These are phyloP conservation scores for Petrocephalus zakoni DNA, from an alignment of 2,113 vertebrate species.

Conservation along the genomic window DNA sequence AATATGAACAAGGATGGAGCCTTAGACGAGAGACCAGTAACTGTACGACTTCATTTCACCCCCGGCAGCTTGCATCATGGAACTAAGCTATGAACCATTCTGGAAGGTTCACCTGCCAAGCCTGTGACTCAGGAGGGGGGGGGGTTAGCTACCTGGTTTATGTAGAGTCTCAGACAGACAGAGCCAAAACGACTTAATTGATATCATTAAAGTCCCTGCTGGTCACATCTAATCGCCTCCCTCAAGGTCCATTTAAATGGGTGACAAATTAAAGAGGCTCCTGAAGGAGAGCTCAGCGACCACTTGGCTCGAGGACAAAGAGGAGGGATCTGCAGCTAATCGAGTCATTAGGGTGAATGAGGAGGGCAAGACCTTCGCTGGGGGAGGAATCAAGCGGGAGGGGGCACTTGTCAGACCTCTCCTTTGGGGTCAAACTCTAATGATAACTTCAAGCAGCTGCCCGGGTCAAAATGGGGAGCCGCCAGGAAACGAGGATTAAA, in stretches of 20 bases:
- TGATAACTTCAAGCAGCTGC: slow-evolving; percentile 17
- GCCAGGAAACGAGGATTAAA: neutral
- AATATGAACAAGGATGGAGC: neutral
- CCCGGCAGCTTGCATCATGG: neutral
- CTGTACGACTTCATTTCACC: neutral
- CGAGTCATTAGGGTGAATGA: slow-evolving; percentile 36
- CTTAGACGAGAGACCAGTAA: neutral
- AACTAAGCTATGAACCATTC: neutral
- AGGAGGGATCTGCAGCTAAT: slow-evolving; percentile 31
- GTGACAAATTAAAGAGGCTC: slow-evolving; percentile 26
- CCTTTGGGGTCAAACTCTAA: slow-evolving; percentile 22
- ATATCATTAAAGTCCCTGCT: slow-evolving; percentile 43
- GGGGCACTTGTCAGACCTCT: slow-evolving; percentile 25
- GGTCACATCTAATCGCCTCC: slow-evolving; percentile 52
- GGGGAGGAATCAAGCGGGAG: slow-evolving; percentile 13
- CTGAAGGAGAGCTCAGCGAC: slow-evolving; percentile 28
- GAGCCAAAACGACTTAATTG: slow-evolving; percentile 33
- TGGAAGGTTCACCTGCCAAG: neutral
- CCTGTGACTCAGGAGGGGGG: neutral
- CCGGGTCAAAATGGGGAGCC: neutral
- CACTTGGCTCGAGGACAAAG: neutral
- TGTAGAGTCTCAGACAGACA: slow-evolving; percentile 39
- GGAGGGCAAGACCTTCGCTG: slow-evolving; percentile 16
- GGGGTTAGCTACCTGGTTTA: slow-evolving; percentile 35
- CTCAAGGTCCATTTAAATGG: slow-evolving; percentile 46